Conservation (phyloP, 2,888 invertebrate genomes). For the Ceriagrion tenellum region DNA sequence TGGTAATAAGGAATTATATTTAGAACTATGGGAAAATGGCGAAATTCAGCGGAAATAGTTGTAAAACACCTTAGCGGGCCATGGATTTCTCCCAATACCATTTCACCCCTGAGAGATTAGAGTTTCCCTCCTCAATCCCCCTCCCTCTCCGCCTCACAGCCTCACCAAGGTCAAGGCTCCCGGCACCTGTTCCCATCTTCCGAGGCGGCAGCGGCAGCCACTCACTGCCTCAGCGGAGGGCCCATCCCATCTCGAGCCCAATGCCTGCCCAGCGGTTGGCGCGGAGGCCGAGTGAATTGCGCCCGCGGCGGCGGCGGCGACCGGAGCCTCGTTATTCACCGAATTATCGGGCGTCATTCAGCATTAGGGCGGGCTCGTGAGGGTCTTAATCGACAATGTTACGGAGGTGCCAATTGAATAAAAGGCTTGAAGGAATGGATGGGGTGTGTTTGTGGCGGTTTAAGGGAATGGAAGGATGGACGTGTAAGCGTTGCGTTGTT, state of each 20-base stretch:
- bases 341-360: constrained; percentile 36
- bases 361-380: not conserved
- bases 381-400: constrained; percentile 18
- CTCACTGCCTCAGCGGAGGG: too few species aligned
- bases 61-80: not conserved
- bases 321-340: not conserved
- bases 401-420: constrained; percentile 26
- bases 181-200: constrained; percentile 14
- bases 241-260: not conserved
- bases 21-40: too few species aligned
- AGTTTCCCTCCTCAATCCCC: not conserved
- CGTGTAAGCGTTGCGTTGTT: not conserved
- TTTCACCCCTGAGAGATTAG: not conserved
- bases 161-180: constrained; percentile 26
- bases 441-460: not conserved
- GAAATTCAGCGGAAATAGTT: not conserved
- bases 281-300: not conserved
- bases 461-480: not conserved
- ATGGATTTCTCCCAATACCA: not conserved
- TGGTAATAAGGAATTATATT: too few species aligned
- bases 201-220: not conserved
- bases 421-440: not conserved
- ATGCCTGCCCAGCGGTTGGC: not conserved
- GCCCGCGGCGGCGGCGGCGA: not conserved
- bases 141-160: not conserved